Conservation (phyloP, 2,113 vertebrate genomes). For the Cyprinodon tularosa region DNA sequence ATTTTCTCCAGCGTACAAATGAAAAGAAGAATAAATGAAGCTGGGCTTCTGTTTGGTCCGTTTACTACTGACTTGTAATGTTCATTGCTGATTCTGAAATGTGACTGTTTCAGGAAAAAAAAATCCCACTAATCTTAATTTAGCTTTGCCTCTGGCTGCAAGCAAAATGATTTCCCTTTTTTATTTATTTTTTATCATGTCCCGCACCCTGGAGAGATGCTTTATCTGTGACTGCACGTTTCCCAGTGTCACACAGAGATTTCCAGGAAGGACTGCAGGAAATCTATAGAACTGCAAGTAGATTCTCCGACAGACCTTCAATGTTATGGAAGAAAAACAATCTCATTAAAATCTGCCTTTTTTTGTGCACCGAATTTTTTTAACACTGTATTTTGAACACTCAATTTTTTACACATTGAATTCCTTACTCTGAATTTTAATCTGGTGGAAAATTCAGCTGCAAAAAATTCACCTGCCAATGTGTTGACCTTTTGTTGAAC, state of each 20-base stretch:
- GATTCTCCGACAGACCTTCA: not conserved
- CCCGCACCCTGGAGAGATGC: not conserved
- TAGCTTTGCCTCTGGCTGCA: not conserved
- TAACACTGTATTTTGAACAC: too few relatives aligned
- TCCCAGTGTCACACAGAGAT: not conserved
- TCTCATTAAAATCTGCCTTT: too few relatives aligned
- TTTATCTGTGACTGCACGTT: not conserved
- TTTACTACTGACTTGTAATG: not conserved
- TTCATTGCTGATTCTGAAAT: not conserved
- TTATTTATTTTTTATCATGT: not conserved
- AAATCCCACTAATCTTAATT: not conserved
- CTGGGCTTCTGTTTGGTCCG: not conserved
- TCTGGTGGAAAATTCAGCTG: too few relatives aligned
- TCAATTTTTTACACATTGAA: too few relatives aligned
- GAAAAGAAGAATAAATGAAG: not conserved
- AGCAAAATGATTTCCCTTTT: not conserved
- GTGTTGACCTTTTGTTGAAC: too few relatives aligned
- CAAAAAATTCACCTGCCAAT: too few relatives aligned
- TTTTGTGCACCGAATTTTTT: too few relatives aligned
- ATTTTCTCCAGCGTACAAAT: too few relatives aligned
- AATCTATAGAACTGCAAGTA: not conserved
- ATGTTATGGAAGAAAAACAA: not conserved
- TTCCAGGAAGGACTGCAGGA: not conserved
- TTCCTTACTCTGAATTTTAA: too few relatives aligned
- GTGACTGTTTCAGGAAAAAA: not conserved